Evolutionary conservation across 2,113 vertebrate genomes (phyloP), one percentile per base, ranked within the genome.

Genomic region (Colossoma macropomum): DNA sequence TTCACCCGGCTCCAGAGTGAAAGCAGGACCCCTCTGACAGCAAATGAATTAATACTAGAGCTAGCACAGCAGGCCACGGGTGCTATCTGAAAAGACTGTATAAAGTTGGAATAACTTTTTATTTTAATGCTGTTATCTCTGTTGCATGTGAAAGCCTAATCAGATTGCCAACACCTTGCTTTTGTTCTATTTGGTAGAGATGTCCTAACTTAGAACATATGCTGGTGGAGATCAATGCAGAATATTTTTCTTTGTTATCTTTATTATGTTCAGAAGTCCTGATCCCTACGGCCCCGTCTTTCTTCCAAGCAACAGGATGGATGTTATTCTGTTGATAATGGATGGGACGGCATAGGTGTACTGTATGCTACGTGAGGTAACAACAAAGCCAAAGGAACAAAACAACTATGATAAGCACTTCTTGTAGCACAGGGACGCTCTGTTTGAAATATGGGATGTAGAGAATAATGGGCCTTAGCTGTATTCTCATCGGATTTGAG

Each of bases 311-410:
- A 89, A 88, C 84, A 86, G 41, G 84, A 41, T 32, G 77, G 38
- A 84, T 89, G 87, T 89, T 91, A 92, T 87, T 92, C 81, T 86
- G 78, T 41, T 84, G 77, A 77, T 90, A 92, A 92, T 88, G 85
- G 91, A 89, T 79, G 79, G 90, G 90, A 83, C 86, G 75, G 86
- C 60, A 68, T 84, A 89, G 85, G 88, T 89, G 88, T 87, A 84
- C 81, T 73, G 34, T 48, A 73, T 62, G 75, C 0, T 17, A 69
- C 73, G 81, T 84, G 74, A 81, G 80, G 81, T 19, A 50, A 86
- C 89, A 89, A 85, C 87, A 86, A 90, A 86, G 75, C 87, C 85
- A 79, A 84, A 87, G 82, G 85, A 88, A 75, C 65, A 87, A 90
- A 89, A 89, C 81, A 85, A 84, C 87, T 74, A 32, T 52, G 60